Evolutionary conservation across 2,888 invertebrate genomes (phyloP).

Genomic region (Meteorus colon): DNA sequence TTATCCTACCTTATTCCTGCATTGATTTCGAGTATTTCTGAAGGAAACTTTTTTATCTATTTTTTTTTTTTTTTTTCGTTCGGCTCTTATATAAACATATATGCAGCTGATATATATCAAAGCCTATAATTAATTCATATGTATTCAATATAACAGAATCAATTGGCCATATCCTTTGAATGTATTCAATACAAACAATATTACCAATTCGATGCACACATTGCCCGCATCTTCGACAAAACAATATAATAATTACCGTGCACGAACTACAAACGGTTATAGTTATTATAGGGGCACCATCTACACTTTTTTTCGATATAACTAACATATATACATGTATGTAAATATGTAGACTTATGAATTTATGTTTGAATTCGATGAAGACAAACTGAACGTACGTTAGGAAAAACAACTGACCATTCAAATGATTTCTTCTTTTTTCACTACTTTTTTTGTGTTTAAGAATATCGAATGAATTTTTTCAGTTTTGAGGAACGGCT

Average conservation of each 20-base stretch:
- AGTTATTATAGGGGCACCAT: slow-evolving; percentile 40
- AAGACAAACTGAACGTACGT: background rate
- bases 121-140: slow-evolving; percentile 11
- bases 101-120: background rate
- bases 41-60: background rate
- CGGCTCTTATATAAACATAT: background rate
- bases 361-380: background rate
- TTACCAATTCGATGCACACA: slow-evolving; percentile 32
- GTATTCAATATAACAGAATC: slow-evolving; percentile 4
- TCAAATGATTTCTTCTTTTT: no score
- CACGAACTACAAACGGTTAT: slow-evolving; percentile 35
- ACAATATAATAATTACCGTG: slow-evolving; percentile 41
- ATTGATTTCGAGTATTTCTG: background rate
- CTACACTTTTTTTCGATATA: slow-evolving; percentile 16
- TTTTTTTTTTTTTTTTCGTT: background rate
- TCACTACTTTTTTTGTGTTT: no score
- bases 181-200: slow-evolving; percentile 9
- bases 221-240: slow-evolving; percentile 37
- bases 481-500: no score
- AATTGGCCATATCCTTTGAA: slow-evolving; percentile 5
- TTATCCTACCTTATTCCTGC: slow-evolving; percentile 35
- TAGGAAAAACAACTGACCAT: no score
- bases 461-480: no score
- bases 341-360: background rate
- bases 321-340: background rate